Conservation (phyloP, 1,140 invertebrate genomes). For the Panagrolaimus sp. region DNA sequence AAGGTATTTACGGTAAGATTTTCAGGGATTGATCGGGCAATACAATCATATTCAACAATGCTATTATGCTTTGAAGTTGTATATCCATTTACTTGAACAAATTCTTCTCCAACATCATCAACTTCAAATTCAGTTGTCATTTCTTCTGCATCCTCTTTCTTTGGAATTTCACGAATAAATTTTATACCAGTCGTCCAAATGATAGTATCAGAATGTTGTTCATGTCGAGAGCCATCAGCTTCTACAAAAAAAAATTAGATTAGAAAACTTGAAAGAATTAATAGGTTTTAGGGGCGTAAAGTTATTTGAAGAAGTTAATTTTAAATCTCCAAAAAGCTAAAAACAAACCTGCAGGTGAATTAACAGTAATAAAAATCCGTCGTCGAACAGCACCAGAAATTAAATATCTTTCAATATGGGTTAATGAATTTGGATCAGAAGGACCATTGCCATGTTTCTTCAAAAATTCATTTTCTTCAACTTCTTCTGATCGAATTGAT, state of each 20-base stretch:
- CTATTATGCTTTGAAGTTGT: not conserved
- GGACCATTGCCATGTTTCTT: slow-evolving; percentile 14
- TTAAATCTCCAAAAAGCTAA: too few relatives aligned
- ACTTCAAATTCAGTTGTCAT: not conserved
- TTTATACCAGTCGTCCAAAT: slow-evolving; percentile 34
- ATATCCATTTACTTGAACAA: not conserved
- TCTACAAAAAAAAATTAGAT: slow-evolving; percentile 18
- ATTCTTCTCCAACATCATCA: not conserved
- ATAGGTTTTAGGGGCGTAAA: not conserved
- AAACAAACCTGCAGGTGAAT: slow-evolving; percentile 14
- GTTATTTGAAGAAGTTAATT: not conserved
- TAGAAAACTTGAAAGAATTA: too few relatives aligned
- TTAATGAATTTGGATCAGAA: slow-evolving; percentile 10
- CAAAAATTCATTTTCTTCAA: slow-evolving; percentile 1
- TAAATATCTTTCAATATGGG: slow-evolving; percentile 13
- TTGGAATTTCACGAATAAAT: slow-evolving; percentile 26
- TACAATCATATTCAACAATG: not conserved
- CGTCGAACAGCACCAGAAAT: slow-evolving; percentile 2
- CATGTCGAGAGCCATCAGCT: slow-evolving; percentile 29
- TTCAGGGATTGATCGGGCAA: slow-evolving; percentile 30
- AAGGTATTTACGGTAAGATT: slow-evolving; percentile 30
- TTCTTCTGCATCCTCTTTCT: not conserved
- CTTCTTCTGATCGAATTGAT: not conserved
- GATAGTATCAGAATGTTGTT: slow-evolving; percentile 34
- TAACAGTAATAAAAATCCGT: slow-evolving; percentile 24